phyloP scores from a whole-genome alignment of 2,888 invertebrate genomes.

The Xestia rhomboidea region DNA sequence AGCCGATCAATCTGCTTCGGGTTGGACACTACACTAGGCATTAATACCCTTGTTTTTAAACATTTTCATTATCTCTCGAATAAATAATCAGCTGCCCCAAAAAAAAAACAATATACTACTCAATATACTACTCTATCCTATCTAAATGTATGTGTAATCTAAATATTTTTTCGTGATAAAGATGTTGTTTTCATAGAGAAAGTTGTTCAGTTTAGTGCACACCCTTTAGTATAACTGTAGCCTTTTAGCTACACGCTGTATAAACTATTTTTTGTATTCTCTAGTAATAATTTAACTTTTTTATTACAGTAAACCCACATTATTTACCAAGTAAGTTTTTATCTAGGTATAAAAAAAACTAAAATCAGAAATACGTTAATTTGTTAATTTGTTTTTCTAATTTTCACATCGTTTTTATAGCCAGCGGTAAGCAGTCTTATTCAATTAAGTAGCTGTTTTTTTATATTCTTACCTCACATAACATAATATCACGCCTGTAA shows the following conservation, averaged over 20 bases:
- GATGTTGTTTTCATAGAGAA: neutral
- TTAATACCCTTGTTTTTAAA: neutral
- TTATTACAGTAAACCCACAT: constrained; percentile 33
- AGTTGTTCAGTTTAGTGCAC: neutral
- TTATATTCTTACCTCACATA: neutral
- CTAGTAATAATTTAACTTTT: neutral
- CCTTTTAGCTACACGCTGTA: neutral
- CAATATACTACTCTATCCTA: neutral
- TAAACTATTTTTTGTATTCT: neutral
- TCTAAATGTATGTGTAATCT: neutral
- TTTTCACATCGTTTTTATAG: neutral
- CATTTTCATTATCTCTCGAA: neutral
- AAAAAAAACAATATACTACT: neutral
- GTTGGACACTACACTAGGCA: neutral
- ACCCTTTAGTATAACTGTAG: neutral
- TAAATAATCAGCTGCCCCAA: neutral
- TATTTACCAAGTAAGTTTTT: constrained; percentile 37
- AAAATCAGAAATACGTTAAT: neutral
- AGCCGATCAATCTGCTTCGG: neutral
- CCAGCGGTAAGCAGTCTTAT: constrained; percentile 22
- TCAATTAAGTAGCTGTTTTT: neutral
- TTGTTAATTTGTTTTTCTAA: neutral
- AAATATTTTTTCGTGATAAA: neutral
- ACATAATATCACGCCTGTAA: neutral
- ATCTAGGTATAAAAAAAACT: neutral